phyloP scores from a whole-genome alignment of 1,140 invertebrate genomes.

The Carcinoscorpius rotundicauda region DNA sequence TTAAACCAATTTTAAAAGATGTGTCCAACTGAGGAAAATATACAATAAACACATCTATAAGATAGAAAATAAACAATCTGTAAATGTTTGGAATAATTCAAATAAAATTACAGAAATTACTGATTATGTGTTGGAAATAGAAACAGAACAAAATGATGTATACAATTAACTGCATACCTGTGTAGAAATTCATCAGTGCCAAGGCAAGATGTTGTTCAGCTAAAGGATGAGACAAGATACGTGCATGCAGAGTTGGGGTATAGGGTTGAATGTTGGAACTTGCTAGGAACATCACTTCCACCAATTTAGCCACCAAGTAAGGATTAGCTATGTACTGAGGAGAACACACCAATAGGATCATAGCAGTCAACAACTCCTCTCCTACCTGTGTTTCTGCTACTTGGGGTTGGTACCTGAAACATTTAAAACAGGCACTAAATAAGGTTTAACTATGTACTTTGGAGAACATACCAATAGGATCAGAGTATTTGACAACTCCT shows the following conservation, averaged over 20 bases:
- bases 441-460: constrained; percentile 86
- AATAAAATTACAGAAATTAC: too few relatives aligned
- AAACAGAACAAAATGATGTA: too few relatives aligned
- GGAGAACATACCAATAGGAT: constrained; percentile 78
- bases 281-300: constrained; percentile 88
- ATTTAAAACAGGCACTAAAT: constrained; percentile 50
- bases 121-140: too few relatives aligned
- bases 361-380: constrained; percentile 70
- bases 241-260: constrained; percentile 44
- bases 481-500: constrained; percentile 73
- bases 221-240: constrained; percentile 72
- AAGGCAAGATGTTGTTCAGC: constrained; percentile 68
- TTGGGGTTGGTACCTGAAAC: constrained; percentile 54
- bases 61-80: too few relatives aligned
- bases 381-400: constrained; percentile 64
- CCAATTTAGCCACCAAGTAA: constrained; percentile 80
- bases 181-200: constrained; percentile 94
- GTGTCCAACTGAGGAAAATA: too few relatives aligned
- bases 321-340: constrained; percentile 88
- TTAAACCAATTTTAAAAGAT: too few relatives aligned
- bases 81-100: too few relatives aligned
- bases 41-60: too few relatives aligned
- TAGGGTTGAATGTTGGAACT: constrained; percentile 66
- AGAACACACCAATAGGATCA: constrained; percentile 76
- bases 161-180: constrained; percentile 36